Evolutionary conservation across 2,113 vertebrate genomes (phyloP), one percentile per base, ranked within the genome.

Genomic region (Rafetus swinhoei): DNA sequence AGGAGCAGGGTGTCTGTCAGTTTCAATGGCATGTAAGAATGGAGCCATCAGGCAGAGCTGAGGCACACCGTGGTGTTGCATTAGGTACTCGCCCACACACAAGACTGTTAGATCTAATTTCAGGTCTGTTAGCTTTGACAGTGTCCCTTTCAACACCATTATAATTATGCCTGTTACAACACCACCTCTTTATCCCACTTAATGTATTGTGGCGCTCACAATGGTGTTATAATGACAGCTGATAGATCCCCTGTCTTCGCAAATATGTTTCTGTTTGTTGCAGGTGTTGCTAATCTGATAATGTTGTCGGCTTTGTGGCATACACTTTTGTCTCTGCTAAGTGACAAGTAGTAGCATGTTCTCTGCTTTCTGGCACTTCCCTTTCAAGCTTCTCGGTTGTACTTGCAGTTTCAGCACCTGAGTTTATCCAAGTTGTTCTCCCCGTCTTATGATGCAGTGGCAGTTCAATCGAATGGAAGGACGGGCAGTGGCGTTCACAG

Each of bases 401-500:
- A 45, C 81, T 90, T 81, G 81, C 89, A 74, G 2, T 82, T 85
- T 96, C 88, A 53, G 90, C 90, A 93, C 7, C 56, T 0, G 77
- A 9, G 45, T 1, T 5, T 72, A 82, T 90, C 93, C 2, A 74
- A 89, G 94, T 25, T 4, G 82, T 24, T 88, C 74, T 94, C 8
- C 0, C 60, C 3, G 72, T 62, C 91, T 16, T 21, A 94, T 2
- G 88, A 14, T 27, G 3, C 0, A 0, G 52, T 15, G 84, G 77
- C 76, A 85, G 89, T 83, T 96, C 92, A 81, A 1, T 90, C 90
- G 77, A 1, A 2, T 95, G 94, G 89, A 93, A 90, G 95, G 95
- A 92, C 82, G 94, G 1, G 3, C 29, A 1, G 77, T 35, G 91
- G 95, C 89, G 95, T 95, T 89, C 93, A 91, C 94, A 29, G 16